Evolutionary conservation across 2,888 invertebrate species (phyloP), one percentile per base, ranked within the genome.

Genomic region (Cephus sareptanus): DNA sequence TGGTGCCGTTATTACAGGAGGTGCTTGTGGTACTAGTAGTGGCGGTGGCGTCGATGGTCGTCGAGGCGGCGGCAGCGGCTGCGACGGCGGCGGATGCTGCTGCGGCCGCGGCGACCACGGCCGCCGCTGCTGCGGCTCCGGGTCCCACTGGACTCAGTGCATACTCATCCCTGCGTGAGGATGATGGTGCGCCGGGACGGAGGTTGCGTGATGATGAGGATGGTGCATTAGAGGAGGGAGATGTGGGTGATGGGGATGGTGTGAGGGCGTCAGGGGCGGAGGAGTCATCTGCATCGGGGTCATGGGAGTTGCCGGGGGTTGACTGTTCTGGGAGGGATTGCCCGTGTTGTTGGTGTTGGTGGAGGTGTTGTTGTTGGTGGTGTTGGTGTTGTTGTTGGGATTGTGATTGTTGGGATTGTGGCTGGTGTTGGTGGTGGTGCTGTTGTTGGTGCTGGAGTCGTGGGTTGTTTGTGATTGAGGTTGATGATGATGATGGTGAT

Each of bases 141-240:
- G 94, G 94, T 94, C 93, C 95, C 95, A 94, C 95, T 95, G 94
- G 94, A 95, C 95, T 96, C 96, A 96, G 94, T 95, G 95, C 91
- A 95, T 93, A 92, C 95, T 90, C 91, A 91, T 91, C 88, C 90
- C 91, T 88, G 92, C 89, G 92, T 92, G 92, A 85, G 90, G 89
- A 90, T 92, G 88, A 89, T 89, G 87, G 89, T 89, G 89, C 87
- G 79, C 76, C 76, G 90, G 87, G 75, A 90, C 90, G 90, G 91
- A 89, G 79, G 91, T 87, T 87, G 89, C 91, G 89, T 90, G 91
- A 89, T 91, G 91, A 92, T 90, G 92, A 81, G 89, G 92, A 90
- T 90, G 92, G 90, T 91, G 92, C 89, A 95, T 93, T 90, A 94
- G 94, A 89, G 93, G 93, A 84, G 93, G 93, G 92, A 94, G 94